These are phyloP conservation scores for Gonioctena quinquepunctata DNA, from an alignment of 1,140 invertebrate genomes.

Conservation along the genomic window DNA sequence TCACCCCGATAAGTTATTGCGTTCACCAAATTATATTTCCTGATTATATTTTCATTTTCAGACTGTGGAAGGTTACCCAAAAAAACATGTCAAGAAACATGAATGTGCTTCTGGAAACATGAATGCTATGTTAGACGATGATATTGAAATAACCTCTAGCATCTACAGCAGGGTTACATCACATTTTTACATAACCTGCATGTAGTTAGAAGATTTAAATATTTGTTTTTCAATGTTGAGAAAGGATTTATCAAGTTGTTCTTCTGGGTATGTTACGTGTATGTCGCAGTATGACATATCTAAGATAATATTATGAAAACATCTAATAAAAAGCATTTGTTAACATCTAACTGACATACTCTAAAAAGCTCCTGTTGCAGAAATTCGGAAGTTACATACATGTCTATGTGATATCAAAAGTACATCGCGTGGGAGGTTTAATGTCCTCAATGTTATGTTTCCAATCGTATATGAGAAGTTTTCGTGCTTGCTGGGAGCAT, in stretches of 20 bases:
- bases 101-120: background rate
- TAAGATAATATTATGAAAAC: background rate
- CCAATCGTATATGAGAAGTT: background rate
- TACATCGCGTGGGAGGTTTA: background rate
- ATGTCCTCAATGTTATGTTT: slow-evolving; percentile 4
- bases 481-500: background rate
- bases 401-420: background rate
- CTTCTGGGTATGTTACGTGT: background rate
- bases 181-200: background rate
- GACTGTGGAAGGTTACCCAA: too few relatives aligned
- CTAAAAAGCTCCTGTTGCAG: background rate
- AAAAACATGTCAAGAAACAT: too few relatives aligned
- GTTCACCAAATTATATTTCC: too few relatives aligned
- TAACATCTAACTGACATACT: slow-evolving; percentile 1
- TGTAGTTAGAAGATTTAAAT: background rate
- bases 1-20: too few relatives aligned
- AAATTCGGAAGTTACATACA: slow-evolving; percentile 1
- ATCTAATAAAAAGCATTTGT: background rate
- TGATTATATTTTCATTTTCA: too few relatives aligned
- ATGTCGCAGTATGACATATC: background rate
- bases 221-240: background rate
- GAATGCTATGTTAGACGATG: background rate
- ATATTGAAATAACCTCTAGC: background rate
- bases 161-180: background rate
- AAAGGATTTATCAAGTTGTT: background rate